These are phyloP conservation scores for Onychorhynchus coronatus DNA, from an alignment of 2,113 vertebrate genomes.

Conservation along the genomic window DNA sequence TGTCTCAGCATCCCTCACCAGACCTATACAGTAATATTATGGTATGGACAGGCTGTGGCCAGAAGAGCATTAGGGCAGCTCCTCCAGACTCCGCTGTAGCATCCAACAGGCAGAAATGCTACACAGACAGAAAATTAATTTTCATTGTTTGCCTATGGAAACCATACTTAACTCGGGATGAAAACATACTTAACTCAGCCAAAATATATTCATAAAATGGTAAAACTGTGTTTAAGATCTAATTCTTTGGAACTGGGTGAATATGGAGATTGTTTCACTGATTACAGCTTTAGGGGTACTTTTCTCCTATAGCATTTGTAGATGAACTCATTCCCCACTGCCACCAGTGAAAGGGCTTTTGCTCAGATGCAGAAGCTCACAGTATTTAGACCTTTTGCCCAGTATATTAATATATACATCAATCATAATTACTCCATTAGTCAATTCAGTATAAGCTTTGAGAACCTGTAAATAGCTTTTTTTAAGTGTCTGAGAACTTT, in stretches of 20 bases:
- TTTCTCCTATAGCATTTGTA: neutral
- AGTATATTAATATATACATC: rapidly evolving
- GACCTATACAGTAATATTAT: neutral
- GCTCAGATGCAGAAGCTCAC: neutral
- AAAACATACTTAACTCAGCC: neutral
- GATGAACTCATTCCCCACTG: neutral
- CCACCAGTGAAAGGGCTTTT: neutral
- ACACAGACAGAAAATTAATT: neutral
- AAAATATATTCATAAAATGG: neutral
- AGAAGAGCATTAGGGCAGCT: neutral
- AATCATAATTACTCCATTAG: neutral
- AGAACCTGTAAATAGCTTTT: neutral
- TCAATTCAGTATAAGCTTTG: neutral
- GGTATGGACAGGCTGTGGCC: neutral
- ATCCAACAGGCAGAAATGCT: neutral
- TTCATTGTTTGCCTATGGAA: neutral
- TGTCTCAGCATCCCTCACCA: neutral
- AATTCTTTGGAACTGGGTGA: neutral
- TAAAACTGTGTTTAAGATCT: neutral
- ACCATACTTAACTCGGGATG: neutral
- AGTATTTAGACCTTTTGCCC: neutral
- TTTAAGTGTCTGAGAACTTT: neutral
- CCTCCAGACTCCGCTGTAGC: neutral
- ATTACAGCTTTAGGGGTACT: neutral
- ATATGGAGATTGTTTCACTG: neutral